A percentile compares a stretch with the other conserved stretches of the same genome.
These are phyloP conservation scores for Cryptoleucopteryx plumbea DNA, from an alignment of 2,113 vertebrate species.

Conservation along the genomic window DNA sequence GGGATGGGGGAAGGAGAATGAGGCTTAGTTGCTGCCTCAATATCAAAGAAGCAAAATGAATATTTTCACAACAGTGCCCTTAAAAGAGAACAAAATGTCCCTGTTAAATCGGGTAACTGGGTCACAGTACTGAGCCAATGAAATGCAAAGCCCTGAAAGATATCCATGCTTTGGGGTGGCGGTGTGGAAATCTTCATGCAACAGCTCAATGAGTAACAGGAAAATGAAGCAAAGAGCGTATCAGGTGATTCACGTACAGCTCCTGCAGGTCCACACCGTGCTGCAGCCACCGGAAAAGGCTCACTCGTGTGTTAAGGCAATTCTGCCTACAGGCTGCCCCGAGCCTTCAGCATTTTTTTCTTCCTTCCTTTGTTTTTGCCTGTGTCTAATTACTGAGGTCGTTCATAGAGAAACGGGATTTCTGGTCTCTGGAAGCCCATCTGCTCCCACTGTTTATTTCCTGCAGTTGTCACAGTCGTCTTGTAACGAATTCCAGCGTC, in stretches of 20 bases:
- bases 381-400: neutral
- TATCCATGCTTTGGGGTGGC: neutral
- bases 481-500: neutral
- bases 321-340: neutral
- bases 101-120: neutral
- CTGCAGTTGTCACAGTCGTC: neutral
- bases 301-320: neutral
- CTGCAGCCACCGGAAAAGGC: neutral
- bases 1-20: neutral
- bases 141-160: neutral
- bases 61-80: neutral
- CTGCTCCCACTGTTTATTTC: constrained; percentile 46
- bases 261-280: neutral
- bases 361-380: neutral
- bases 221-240: neutral
- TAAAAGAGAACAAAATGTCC: neutral
- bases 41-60: neutral
- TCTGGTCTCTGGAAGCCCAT: constrained; percentile 30
- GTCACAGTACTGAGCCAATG: neutral
- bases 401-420: neutral
- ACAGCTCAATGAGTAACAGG: neutral
- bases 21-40: neutral
- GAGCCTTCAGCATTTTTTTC: neutral
- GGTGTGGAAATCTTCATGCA: neutral
- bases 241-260: neutral